These are phyloP conservation scores for Papilio xuthus DNA, from an alignment of 1,140 invertebrate genomes.

Conservation along the genomic window DNA sequence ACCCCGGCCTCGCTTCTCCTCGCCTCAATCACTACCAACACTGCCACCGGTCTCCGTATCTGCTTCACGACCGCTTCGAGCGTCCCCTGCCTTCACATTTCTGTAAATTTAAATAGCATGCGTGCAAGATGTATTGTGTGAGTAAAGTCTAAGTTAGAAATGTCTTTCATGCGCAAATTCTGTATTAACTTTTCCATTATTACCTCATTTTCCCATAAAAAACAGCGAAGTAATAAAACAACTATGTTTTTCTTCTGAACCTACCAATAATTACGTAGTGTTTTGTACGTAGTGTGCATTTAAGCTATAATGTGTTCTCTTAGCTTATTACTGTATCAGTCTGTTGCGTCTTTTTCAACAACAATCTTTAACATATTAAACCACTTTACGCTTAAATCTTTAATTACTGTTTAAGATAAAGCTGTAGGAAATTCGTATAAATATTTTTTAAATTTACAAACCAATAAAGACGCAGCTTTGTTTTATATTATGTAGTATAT, in stretches of 20 bases:
- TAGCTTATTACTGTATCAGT: too few species aligned
- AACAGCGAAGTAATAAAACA: too few species aligned
- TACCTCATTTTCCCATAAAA: too few species aligned
- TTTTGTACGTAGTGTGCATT: too few species aligned
- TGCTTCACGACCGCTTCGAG: conserved; percentile 9
- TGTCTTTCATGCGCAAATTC: neutral
- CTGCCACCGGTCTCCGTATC: neutral
- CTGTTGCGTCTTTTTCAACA: too few species aligned
- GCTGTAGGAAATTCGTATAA: conserved; percentile 35
- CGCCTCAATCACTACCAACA: neutral
- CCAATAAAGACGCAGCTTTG: neutral
- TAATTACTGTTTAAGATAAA: neutral
- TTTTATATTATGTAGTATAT: neutral
- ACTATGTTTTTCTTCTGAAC: too few species aligned
- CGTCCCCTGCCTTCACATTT: neutral
- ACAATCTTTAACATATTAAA: neutral
- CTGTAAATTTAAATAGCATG: neutral
- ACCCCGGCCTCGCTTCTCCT: neutral
- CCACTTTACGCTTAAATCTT: neutral
- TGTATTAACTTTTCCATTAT: too few species aligned
- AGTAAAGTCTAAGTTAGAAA: neutral
- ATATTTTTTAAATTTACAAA: neutral
- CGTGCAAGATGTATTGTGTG: neutral
- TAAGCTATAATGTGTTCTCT: too few species aligned
- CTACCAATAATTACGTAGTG: too few species aligned